These are phyloP conservation scores for Autographa gamma DNA, from an alignment of 2,888 invertebrate genomes.

Conservation along the genomic window DNA sequence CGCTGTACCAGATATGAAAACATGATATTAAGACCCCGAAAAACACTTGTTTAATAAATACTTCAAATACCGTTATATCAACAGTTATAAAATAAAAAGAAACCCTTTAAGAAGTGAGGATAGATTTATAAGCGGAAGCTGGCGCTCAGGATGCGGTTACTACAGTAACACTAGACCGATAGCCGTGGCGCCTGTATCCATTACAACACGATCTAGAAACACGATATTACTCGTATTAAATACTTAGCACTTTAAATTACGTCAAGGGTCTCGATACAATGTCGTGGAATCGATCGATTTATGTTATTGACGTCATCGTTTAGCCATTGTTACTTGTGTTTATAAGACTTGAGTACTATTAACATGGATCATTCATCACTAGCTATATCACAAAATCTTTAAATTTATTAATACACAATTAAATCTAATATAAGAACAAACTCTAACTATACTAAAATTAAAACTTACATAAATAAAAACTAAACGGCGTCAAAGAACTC, in stretches of 20 bases:
- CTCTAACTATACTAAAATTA: too few species aligned
- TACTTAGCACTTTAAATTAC: constrained; percentile 31
- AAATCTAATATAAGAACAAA: too few species aligned
- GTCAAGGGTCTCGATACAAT: not conserved
- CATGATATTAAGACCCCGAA: too few species aligned
- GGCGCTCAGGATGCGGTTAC: constrained; percentile 55
- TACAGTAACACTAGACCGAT: constrained; percentile 35
- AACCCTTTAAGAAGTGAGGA: constrained; percentile 12
- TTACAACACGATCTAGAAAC: constrained; percentile 48
- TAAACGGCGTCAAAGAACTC: too few species aligned
- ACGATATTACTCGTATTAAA: constrained; percentile 37
- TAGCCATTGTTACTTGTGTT: not conserved
- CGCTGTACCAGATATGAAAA: too few species aligned
- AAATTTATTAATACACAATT: too few species aligned
- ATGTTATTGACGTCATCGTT: not conserved
- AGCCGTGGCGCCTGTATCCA: constrained; percentile 48
- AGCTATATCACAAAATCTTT: too few species aligned
- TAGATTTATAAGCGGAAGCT: constrained; percentile 44
- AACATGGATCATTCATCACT: too few species aligned
- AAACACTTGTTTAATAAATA: too few species aligned
- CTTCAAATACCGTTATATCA: not conserved
- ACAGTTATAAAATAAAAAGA: not conserved
- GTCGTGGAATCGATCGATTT: not conserved
- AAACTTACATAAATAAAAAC: too few species aligned
- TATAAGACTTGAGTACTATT: not conserved